Conservation (phyloP, 2,113 vertebrate species). For the Todiramphus chloris region DNA sequence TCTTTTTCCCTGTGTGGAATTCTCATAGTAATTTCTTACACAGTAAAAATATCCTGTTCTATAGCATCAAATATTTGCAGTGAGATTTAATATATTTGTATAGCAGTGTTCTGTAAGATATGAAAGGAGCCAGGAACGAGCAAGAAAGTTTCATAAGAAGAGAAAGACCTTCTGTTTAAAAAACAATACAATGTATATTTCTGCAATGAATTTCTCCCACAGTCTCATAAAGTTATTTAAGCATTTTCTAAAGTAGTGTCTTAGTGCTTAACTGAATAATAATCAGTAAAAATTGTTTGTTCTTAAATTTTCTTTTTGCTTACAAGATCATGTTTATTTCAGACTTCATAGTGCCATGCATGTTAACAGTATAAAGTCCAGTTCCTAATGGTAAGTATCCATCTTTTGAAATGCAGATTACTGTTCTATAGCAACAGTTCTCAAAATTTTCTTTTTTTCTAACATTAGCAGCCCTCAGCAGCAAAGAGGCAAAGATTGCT, state of each 20-base stretch:
- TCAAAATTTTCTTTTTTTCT: background rate
- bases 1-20: background rate
- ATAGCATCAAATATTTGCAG: conserved; percentile 2
- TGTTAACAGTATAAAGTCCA: background rate
- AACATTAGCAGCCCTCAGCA: background rate
- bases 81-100: conserved; percentile 1
- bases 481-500: background rate
- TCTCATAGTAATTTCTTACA: background rate
- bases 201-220: background rate
- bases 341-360: background rate
- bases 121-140: background rate
- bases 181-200: background rate
- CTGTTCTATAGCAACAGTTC: background rate
- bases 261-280: background rate
- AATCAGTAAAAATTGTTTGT: background rate
- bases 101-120: background rate
- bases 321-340: background rate
- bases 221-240: background rate
- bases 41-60: conserved; percentile 2
- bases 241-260: background rate
- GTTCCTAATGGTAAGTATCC: conserved; percentile 1
- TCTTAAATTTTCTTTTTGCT: background rate
- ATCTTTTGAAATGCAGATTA: background rate
- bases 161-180: background rate
- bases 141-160: background rate